phyloP scores from a whole-genome alignment of 2,888 invertebrate species.

The Julus scanicus region DNA sequence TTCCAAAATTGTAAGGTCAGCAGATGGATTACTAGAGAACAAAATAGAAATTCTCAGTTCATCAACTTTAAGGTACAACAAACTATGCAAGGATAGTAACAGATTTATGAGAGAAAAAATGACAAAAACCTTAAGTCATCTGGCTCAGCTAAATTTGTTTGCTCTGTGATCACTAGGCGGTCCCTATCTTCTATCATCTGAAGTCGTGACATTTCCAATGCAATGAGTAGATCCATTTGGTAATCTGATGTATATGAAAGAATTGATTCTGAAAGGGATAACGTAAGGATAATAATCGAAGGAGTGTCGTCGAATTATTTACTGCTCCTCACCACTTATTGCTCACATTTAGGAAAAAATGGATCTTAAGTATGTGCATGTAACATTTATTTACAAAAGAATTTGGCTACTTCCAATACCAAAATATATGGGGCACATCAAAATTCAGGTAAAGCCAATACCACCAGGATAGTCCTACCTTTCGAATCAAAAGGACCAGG shows the following conservation, averaged over 20 bases:
- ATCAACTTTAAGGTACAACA: not conserved
- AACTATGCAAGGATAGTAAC: not conserved
- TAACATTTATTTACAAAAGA: not conserved
- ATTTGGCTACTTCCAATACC: too few relatives aligned
- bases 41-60: not conserved
- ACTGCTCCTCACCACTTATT: too few relatives aligned
- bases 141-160: not conserved
- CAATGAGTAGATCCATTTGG: conserved; percentile 75
- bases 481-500: too few relatives aligned
- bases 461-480: too few relatives aligned
- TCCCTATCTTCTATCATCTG: conserved; percentile 74
- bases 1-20: conserved; percentile 34
- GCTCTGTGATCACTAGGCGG: conserved; percentile 21
- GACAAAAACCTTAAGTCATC: not conserved
- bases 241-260: conserved; percentile 67
- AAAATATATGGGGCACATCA: too few relatives aligned
- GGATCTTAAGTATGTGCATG: too few relatives aligned
- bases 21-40: not conserved
- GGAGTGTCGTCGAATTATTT: too few relatives aligned
- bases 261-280: conserved; percentile 50
- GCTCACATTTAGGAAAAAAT: too few relatives aligned
- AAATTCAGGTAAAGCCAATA: too few relatives aligned
- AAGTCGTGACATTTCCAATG: conserved; percentile 76
- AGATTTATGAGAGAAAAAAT: not conserved
- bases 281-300: not conserved